phyloP scores from a whole-genome alignment of 2,113 vertebrate genomes.

The Sciurus niger region DNA sequence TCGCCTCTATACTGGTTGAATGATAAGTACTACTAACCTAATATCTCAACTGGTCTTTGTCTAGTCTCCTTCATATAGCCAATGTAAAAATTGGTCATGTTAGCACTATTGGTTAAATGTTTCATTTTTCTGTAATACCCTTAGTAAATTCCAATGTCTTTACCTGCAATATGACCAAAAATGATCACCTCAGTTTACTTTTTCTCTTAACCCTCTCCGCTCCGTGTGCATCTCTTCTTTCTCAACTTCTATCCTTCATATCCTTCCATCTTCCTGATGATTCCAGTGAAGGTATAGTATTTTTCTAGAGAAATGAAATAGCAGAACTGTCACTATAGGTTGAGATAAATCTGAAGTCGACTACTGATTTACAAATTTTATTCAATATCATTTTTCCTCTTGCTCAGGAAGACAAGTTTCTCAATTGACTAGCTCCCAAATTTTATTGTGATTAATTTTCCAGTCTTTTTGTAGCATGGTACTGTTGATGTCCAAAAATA shows the following conservation, averaged over 20 bases:
- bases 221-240: not conserved
- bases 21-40: not conserved
- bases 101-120: not conserved
- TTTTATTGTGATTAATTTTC: not conserved
- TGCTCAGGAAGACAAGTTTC: not conserved
- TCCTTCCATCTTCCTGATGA: not conserved
- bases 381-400: not conserved
- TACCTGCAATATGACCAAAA: not conserved
- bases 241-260: not conserved
- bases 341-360: not conserved
- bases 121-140: not conserved
- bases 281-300: not conserved
- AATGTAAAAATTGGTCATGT: not conserved
- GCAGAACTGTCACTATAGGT: not conserved
- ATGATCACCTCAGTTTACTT: not conserved
- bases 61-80: not conserved
- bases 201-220: not conserved
- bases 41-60: not conserved
- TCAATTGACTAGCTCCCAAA: not conserved
- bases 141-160: not conserved
- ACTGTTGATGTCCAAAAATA: not conserved
- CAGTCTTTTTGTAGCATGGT: not conserved
- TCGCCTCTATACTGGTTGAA: not conserved
- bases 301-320: not conserved
- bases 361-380: not conserved